A percentile compares a stretch with the other conserved stretches of the same genome.
phyloP scores from a whole-genome alignment of 2,113 vertebrate species.

The Pteruthius melanotis region DNA sequence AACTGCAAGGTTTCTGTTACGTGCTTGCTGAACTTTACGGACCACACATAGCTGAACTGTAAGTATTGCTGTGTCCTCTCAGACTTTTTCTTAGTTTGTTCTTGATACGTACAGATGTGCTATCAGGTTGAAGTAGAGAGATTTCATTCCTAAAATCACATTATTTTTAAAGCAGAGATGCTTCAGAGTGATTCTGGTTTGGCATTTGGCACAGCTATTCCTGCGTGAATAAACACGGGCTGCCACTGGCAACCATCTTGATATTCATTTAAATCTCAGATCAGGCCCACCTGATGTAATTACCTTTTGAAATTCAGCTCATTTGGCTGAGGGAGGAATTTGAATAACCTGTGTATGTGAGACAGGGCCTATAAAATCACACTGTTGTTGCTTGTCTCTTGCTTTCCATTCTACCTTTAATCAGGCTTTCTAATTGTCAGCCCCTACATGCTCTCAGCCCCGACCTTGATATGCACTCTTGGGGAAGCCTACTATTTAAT shows the following conservation, averaged over 20 bases:
- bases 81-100: neutral
- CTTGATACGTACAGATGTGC: neutral
- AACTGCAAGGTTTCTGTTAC: conserved; percentile 64
- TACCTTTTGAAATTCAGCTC: neutral
- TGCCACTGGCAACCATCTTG: neutral
- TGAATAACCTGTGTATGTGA: neutral
- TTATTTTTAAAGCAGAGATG: neutral
- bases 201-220: neutral
- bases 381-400: neutral
- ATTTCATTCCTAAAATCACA: neutral
- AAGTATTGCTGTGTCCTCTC: conserved; percentile 42
- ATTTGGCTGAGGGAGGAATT: conserved; percentile 9
- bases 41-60: conserved; percentile 73
- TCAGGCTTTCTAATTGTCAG: conserved; percentile 13
- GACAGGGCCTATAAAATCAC: neutral
- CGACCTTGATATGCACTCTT: neutral
- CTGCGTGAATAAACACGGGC: neutral
- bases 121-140: neutral
- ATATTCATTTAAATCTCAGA: neutral
- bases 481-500: neutral
- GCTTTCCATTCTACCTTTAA: conserved; percentile 10
- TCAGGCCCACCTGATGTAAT: neutral
- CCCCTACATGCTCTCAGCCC: neutral
- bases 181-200: neutral
- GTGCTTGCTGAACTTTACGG: conserved; percentile 53